These are phyloP conservation scores for Phortica magna DNA, from an alignment of 2,888 invertebrate genomes.

Conservation along the genomic window DNA sequence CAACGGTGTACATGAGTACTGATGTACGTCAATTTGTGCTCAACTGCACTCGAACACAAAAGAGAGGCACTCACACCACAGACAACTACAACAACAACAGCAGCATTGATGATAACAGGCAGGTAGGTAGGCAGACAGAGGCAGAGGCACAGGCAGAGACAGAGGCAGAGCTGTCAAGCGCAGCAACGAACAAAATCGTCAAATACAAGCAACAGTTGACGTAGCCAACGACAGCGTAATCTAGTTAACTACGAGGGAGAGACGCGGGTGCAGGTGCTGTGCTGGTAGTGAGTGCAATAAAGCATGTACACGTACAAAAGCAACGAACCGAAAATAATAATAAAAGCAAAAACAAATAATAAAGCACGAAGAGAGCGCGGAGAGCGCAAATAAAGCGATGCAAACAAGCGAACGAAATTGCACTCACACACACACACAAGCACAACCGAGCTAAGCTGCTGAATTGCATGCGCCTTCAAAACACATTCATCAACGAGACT, in stretches of 20 bases:
- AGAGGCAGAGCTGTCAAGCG: not conserved
- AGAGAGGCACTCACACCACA: no score
- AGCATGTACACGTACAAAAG: not conserved
- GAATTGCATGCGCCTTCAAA: conserved; percentile 2
- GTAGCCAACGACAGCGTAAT: not conserved
- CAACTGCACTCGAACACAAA: no score
- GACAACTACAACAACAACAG: no score
- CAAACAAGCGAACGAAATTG: not conserved
- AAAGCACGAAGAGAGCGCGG: not conserved
- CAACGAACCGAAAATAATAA: not conserved
- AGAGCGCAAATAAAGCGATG: not conserved
- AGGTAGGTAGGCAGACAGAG: no score
- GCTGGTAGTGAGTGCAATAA: not conserved
- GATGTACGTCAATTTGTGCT: no score
- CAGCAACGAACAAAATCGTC: not conserved
- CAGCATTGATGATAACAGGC: no score
- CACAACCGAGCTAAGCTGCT: conserved; percentile 39
- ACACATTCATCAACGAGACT: conserved; percentile 55
- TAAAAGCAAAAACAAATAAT: conserved; percentile 2
- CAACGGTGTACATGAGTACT: no score
- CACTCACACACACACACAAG: conserved; percentile 48
- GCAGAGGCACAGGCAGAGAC: no score
- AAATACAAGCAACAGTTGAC: not conserved
- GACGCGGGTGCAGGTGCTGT: not conserved
- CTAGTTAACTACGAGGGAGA: not conserved